These are phyloP conservation scores for Coregonus clupeaformis DNA, from an alignment of 2,113 vertebrate species.

Conservation along the genomic window DNA sequence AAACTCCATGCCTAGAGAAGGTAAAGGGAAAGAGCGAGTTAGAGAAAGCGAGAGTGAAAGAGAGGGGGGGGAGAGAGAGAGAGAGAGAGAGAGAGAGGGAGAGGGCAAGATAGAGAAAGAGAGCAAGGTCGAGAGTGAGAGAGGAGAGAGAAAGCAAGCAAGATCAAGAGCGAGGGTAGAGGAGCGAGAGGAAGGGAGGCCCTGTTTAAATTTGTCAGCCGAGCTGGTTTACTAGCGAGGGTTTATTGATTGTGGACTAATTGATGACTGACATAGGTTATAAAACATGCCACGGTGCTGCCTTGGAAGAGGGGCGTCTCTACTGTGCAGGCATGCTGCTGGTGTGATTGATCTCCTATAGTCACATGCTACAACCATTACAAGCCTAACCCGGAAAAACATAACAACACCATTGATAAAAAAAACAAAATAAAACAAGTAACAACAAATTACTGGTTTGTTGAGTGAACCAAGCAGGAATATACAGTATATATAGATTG, in stretches of 20 bases:
- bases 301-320: neutral
- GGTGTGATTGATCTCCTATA: too few relatives aligned
- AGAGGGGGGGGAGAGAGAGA: neutral
- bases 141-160: neutral
- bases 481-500: too few relatives aligned
- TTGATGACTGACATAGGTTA: slow-evolving; percentile 43
- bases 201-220: slow-evolving; percentile 29
- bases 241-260: slow-evolving; percentile 40
- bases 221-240: slow-evolving; percentile 17
- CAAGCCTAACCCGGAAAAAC: too few relatives aligned
- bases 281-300: slow-evolving; percentile 36
- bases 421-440: too few relatives aligned
- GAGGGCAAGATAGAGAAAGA: neutral
- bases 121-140: neutral
- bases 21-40: too few relatives aligned
- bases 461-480: too few relatives aligned
- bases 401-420: too few relatives aligned
- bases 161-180: neutral
- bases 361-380: too few relatives aligned
- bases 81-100: neutral
- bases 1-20: too few relatives aligned
- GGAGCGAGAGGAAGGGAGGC: neutral
- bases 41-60: too few relatives aligned
- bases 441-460: too few relatives aligned
- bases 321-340: neutral